Base-by-base conservation (phyloP, 2,113 vertebrate species). In the Prunella fulvescens region DNA sequence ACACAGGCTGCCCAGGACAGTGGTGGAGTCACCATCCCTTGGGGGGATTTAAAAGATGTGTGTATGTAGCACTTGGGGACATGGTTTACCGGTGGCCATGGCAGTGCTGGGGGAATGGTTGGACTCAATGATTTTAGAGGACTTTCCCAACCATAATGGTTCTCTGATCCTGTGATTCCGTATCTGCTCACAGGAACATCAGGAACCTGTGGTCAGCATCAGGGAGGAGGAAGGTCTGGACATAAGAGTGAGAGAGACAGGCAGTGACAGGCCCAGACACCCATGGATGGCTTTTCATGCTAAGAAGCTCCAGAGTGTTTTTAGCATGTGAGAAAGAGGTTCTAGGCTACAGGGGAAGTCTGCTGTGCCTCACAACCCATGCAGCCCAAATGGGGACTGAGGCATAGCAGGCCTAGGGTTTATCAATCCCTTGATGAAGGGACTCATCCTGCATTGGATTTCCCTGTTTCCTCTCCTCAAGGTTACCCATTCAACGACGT, bases 401-500 rank as follows among this genome's bases (percentile, higher is more conserved):
- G 39, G 29, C 23, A 24, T 1, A 1, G 33, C 76, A 62, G 64
- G 37, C 40, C 65, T 26, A 31, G 2, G 4, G 7, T 51, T 57
- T 51, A 39, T 77, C 73, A 72, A 3, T 20, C 31, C 28, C 42
- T 64, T 47, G 29, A 25, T 80, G 79, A 47, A 78, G 42, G 44
- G 26, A 65, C 28, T 73, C 26, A 39, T 39, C 47, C 50, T 45
- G 17, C 47, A 19, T 12, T 80, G 97, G 84, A 96, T 94, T 62
- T 96, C 60, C 77, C 44, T 96, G 22, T 35, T 76, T 96, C 73
- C 64, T 95, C 24, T 81, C 80, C 76, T 83, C 45, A 90, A 99
- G 99, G 99, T 74, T 99, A 99, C 96, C 99, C 99, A 1, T 99
- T 99, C 98, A 99, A 99, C 1, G 99, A 99, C 0, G 99, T 99